These are phyloP conservation scores for Dryomyza anilis DNA, from an alignment of 2,888 invertebrate genomes.

Conservation along the genomic window DNA sequence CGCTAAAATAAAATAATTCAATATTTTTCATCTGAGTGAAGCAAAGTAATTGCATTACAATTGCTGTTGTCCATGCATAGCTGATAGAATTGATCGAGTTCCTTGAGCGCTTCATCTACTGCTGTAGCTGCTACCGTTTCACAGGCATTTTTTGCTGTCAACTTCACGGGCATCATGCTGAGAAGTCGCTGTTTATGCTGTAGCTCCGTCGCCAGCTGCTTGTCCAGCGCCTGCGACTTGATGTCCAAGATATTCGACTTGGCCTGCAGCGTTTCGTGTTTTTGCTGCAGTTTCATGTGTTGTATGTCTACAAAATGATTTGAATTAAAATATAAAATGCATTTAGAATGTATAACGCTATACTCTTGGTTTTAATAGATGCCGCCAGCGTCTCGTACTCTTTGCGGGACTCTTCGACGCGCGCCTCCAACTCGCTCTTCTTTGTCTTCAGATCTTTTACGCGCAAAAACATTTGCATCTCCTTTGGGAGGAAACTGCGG, in stretches of 20 bases:
- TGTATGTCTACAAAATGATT: slow-evolving; percentile 48
- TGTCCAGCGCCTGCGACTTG: slow-evolving; percentile 44
- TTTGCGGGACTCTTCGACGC: slow-evolving; percentile 40
- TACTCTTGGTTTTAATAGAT: slow-evolving; percentile 54
- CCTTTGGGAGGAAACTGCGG: slow-evolving; percentile 50
- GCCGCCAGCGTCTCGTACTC: slow-evolving; percentile 47
- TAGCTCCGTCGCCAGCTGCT: slow-evolving; percentile 44
- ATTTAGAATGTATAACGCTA: slow-evolving; percentile 21
- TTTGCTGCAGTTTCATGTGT: slow-evolving; percentile 46
- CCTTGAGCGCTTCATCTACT: slow-evolving; percentile 47
- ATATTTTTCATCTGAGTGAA: no score
- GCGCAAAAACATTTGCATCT: slow-evolving; percentile 51
- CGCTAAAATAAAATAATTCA: no score
- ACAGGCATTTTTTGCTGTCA: slow-evolving; percentile 48
- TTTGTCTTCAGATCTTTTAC: slow-evolving; percentile 47
- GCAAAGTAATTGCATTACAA: slow-evolving; percentile 31
- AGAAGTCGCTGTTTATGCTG: slow-evolving; percentile 43
- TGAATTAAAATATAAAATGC: background rate
- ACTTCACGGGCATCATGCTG: slow-evolving; percentile 51
- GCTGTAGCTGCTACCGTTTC: slow-evolving; percentile 46
- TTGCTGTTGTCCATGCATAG: slow-evolving; percentile 42
- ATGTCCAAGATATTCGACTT: slow-evolving; percentile 48
- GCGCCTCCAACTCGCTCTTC: slow-evolving; percentile 38
- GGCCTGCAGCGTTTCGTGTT: slow-evolving; percentile 40
- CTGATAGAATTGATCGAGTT: slow-evolving; percentile 51